Evolutionary conservation across 2,888 invertebrate genomes (phyloP), one percentile per base, ranked within the genome.

Genomic region (Cataglyphis rosenhaueri): DNA sequence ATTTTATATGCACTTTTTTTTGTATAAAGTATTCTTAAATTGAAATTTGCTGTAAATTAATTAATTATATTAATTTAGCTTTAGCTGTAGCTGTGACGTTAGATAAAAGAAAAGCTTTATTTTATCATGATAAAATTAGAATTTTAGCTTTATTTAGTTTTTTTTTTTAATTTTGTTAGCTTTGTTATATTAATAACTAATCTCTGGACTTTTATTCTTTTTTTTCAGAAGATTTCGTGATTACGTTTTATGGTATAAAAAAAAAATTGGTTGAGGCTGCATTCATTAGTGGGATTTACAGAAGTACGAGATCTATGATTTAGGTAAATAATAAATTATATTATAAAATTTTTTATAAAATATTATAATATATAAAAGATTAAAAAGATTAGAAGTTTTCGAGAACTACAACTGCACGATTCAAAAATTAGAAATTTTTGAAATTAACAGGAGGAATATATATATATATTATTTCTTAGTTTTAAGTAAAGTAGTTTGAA

Each of bases 141-240:
- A n/a, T 73, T 41, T 9, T 38, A 4, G 6, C 1, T 71, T 35
- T 41, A 38, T 73, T 55, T 38, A 38, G 3, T 3, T 71, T 38
- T 10, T n/a, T n/a, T 68, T n/a, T 21, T 52, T 52, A n/a, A 8
- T 8, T 18, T 48, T 18, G 1, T 48, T 48, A 48, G 18, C 8
- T 48, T 52, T 21, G 10, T 70, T 21, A 32, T 29, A 70, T 15
- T 70, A n/a, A 32, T 70, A 32, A 21, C 8, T 70, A 70, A 70
- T 70, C n/a, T 70, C 5, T 32, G 1, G 3, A 52, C 35, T 57
- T 70, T 70, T 35, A 35, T 55, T 59, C 6, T 1, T 55, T 15
- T 71, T 70, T 70, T 70, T 9, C 21, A 55, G 70, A 21, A 32
- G 1, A 35, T 52, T 15, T 21, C 32, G 52, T 70, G 32, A 52